These are phyloP conservation scores for Macroglossus sobrinus DNA, from an alignment of 2,113 vertebrate genomes.

Conservation along the genomic window DNA sequence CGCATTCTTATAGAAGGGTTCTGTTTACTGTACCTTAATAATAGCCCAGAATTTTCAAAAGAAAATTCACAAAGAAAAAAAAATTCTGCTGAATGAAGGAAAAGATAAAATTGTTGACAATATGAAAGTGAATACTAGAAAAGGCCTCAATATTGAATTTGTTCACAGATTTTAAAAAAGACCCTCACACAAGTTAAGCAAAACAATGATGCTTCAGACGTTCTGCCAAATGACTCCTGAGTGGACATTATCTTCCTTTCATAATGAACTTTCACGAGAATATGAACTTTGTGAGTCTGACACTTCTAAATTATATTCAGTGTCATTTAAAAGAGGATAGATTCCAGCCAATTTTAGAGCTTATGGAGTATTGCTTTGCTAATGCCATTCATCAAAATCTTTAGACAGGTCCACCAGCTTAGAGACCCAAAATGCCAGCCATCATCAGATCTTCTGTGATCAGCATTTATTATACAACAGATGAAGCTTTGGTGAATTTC, in stretches of 20 bases:
- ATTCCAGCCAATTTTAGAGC: conserved; percentile 75
- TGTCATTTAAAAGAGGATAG: conserved; percentile 77
- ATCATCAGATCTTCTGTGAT: conserved; percentile 33
- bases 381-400: conserved; percentile 70
- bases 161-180: conserved; percentile 37
- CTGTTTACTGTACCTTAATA: conserved; percentile 53
- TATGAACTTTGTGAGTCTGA: conserved; percentile 73
- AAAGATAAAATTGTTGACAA: conserved; percentile 17
- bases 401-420: conserved; percentile 67
- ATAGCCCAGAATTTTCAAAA: conserved; percentile 39
- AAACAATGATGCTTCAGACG: background rate
- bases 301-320: conserved; percentile 73
- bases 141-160: conserved; percentile 31
- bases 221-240: conserved; percentile 59
- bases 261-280: conserved; percentile 72
- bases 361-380: conserved; percentile 71
- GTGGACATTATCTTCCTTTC: conserved; percentile 59
- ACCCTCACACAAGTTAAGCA: background rate
- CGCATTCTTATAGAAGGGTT: conserved; percentile 50
- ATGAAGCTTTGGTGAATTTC: background rate
- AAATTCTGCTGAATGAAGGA: background rate
- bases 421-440: conserved; percentile 61
- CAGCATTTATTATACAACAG: background rate
- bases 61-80: conserved; percentile 44
- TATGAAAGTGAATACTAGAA: conserved; percentile 49